Base-by-base conservation (phyloP, 2,797 vertebrate genomes). In the Neopelma chrysocephalum region DNA sequence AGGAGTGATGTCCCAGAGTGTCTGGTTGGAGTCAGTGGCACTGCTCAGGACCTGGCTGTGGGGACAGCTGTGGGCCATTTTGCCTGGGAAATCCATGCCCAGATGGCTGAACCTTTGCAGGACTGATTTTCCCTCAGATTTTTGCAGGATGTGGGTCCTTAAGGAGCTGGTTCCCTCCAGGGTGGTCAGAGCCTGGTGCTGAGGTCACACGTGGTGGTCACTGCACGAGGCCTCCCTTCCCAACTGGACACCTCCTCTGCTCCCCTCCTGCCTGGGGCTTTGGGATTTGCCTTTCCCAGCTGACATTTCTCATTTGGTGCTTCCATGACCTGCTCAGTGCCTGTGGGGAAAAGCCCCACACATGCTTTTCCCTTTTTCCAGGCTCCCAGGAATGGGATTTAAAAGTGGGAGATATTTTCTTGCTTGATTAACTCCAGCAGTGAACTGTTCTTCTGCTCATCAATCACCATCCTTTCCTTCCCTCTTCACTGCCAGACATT, bases 321-420 rank as follows among this genome's bases (percentile, higher is more conserved):
- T 45, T 17, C 77, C 11, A 3, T 11, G 29, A 3, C 12, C 10
- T 16, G 3, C 34, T 14, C 42, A 0, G 0, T 0, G 21, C 40
- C 61, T 8, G 0, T 1, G 43, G 71, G n/a, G 21, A 11, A 0
- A 22, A 68, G 42, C 54, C 57, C 71, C 57, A 6, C 29, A 1
- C 11, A 1, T 10, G 12, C 34, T 29, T 65, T 9, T 25, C 42
- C 18, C 32, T 11, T 26, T 64, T 32, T 19, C 19, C 62, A 51
- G 53, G 36, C 56, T 65, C 4, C 32, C 76, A 72, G 58, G 34
- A 64, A 20, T 20, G n/a, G 50, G 25, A 23, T n/a, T 56, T 40
- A 27, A 43, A 15, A 16, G 11, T 14, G 54, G 42, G 65, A 23
- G 26, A 4, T 32, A 8, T 23, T 65, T 47, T 19, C 54, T 53